These are phyloP conservation scores for Ceratosolen fusciceps DNA, from an alignment of 1,140 invertebrate genomes.

Conservation along the genomic window DNA sequence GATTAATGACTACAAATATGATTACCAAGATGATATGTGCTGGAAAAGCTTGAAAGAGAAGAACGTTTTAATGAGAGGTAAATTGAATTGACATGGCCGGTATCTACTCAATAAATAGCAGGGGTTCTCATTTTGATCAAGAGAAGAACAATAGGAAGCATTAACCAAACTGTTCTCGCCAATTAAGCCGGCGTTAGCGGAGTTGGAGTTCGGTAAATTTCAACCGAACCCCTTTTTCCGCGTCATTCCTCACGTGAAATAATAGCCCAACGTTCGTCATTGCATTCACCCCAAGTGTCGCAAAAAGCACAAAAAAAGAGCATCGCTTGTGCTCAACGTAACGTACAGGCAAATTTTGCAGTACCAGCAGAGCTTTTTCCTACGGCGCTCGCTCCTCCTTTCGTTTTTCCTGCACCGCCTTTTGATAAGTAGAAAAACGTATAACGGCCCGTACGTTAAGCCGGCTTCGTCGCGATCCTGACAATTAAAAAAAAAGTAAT, in stretches of 20 bases:
- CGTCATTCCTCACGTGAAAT: not conserved
- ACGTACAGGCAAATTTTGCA: not conserved
- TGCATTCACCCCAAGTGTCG: not conserved
- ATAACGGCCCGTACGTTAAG: slow-evolving; percentile 1
- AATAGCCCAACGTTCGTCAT: not conserved
- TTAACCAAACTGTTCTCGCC: not conserved
- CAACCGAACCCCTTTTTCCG: not conserved
- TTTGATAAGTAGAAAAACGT: slow-evolving; percentile 18
- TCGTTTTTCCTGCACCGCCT: not conserved
- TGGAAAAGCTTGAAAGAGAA: not conserved
- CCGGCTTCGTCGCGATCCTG: not conserved
- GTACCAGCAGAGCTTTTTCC: not conserved
- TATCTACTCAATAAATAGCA: too few species aligned
- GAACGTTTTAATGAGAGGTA: too few species aligned
- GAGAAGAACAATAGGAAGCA: too few species aligned
- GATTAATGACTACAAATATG: too few species aligned
- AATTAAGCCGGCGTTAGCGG: not conserved
- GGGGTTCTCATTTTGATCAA: not conserved
- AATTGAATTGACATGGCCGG: too few species aligned
- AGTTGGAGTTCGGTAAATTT: not conserved
- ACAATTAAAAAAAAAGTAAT: not conserved
- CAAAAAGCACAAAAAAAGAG: not conserved
- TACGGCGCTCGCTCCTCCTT: not conserved
- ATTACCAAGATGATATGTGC: too few species aligned
- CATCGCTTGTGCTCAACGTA: not conserved